Percentiles rank a stretch among this genome's conserved stretches.
Evolutionary conservation across 2,797 vertebrate species (phyloP).

Genomic region (Etheostoma perlongum): DNA sequence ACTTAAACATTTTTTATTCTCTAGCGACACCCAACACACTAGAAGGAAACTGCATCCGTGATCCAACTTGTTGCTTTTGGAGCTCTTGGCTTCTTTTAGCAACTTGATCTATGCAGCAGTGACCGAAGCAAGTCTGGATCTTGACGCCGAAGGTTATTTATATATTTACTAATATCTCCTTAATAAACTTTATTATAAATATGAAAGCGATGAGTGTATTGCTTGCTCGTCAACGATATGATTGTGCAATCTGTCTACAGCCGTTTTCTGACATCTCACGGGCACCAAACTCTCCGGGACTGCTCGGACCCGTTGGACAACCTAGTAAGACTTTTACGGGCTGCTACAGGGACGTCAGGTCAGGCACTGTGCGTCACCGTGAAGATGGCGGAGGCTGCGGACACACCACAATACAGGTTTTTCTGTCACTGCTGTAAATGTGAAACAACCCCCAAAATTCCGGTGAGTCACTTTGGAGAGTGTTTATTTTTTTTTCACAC

Average conservation of each 20-base stretch:
- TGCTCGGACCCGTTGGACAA: constrained; percentile 32
- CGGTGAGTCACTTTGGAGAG: constrained; percentile 85
- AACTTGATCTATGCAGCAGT: background rate
- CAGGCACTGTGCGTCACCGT: constrained; percentile 55
- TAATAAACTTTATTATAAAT: background rate
- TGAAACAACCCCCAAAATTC: constrained; percentile 91
- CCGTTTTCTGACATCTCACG: background rate
- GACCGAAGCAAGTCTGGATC: background rate
- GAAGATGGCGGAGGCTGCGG: constrained; percentile 93
- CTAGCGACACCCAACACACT: constrained; percentile 48
- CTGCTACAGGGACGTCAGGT: constrained; percentile 75
- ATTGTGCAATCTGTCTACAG: background rate
- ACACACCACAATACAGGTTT: constrained; percentile 88
- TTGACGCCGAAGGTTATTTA: background rate
- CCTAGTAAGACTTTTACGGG: constrained; percentile 59
- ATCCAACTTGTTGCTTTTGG: constrained; percentile 38
- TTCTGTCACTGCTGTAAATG: constrained; percentile 95
- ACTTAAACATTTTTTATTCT: constrained; percentile 7
- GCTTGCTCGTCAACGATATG: background rate
- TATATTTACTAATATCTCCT: background rate
- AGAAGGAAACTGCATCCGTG: constrained; percentile 37
- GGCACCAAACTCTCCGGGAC: constrained; percentile 2
- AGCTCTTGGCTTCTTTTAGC: constrained; percentile 1
- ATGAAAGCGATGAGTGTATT: background rate
- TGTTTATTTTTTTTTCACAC: constrained; percentile 13